Conservation (phyloP, 2,888 invertebrate genomes). For the Thymelicus sylvestris region DNA sequence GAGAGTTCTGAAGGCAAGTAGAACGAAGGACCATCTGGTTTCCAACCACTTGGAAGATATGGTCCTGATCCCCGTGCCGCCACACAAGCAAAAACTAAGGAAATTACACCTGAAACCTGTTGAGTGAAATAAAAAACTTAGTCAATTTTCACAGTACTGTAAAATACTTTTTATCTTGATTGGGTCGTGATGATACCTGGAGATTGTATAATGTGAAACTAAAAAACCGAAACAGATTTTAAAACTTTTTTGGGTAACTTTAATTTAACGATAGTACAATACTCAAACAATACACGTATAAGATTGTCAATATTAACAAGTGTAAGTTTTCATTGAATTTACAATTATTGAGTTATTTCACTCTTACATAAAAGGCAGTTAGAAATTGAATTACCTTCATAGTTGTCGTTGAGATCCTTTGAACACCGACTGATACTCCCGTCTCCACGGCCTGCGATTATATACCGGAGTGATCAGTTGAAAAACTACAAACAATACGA, state of each 20-base stretch:
- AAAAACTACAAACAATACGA: constrained; percentile 33
- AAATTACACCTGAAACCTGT: constrained; percentile 61
- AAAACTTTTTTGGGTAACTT: too few relatives aligned
- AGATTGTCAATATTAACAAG: too few relatives aligned
- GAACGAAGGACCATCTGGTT: constrained; percentile 71
- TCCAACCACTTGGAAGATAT: constrained; percentile 77
- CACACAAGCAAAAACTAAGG: constrained; percentile 59
- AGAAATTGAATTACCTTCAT: constrained; percentile 65
- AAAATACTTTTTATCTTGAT: too few relatives aligned
- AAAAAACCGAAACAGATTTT: too few relatives aligned
- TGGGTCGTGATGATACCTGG: too few relatives aligned
- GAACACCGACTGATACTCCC: constrained; percentile 42
- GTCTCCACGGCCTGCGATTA: neutral
- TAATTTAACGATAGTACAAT: too few relatives aligned
- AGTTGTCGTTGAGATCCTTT: constrained; percentile 66
- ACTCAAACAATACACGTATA: too few relatives aligned
- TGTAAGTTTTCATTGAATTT: too few relatives aligned
- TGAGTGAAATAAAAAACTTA: constrained; percentile 7
- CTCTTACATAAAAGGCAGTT: too few relatives aligned
- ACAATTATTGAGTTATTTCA: too few relatives aligned
- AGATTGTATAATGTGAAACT: too few relatives aligned
- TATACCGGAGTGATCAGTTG: constrained; percentile 16
- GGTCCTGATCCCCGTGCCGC: constrained; percentile 70
- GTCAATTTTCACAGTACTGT: too few relatives aligned
- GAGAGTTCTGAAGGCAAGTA: constrained; percentile 66